A percentile compares a stretch with the other conserved stretches of the same genome.
phyloP scores from a whole-genome alignment of 1,140 invertebrate species.

The Pachyrhynchus sulphureomaculatus region DNA sequence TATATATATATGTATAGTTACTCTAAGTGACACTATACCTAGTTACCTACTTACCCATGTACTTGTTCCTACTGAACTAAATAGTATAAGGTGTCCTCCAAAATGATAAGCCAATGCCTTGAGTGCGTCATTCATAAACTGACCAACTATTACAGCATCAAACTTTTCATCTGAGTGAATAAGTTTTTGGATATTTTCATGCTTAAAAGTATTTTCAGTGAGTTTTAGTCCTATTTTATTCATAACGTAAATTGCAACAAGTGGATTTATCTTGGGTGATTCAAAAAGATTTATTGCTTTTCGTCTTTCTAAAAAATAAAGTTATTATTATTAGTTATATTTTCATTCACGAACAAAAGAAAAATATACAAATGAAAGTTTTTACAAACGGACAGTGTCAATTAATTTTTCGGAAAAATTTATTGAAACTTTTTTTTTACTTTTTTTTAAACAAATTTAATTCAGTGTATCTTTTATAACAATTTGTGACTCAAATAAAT shows the following conservation, averaged over 20 bases:
- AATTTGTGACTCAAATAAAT: no score
- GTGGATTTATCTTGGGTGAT: constrained; percentile 4
- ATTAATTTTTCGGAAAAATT: no score
- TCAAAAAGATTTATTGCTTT: constrained; percentile 51
- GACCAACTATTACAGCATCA: constrained; percentile 66
- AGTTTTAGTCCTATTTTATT: constrained; percentile 42
- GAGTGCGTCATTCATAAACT: constrained; percentile 69
- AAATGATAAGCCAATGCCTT: constrained; percentile 64
- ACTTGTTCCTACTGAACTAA: constrained; percentile 47
- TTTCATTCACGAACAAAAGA: no score
- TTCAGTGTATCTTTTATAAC: no score
- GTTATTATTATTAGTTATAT: background rate
- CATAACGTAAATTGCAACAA: constrained; percentile 16
- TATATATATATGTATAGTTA: background rate
- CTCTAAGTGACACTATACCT: no score
- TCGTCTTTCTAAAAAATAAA: constrained; percentile 42
- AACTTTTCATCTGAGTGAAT: constrained; percentile 49
- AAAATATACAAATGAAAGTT: no score
- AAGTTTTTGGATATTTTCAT: constrained; percentile 29
- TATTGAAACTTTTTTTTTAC: no score
- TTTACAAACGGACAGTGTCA: no score
- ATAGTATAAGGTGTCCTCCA: constrained; percentile 60
- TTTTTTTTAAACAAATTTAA: no score
- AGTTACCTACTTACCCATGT: constrained; percentile 40
- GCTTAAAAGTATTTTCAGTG: constrained; percentile 31